These are phyloP conservation scores for Phalanger gymnotis DNA, from an alignment of 2,797 vertebrate genomes.

Conservation along the genomic window DNA sequence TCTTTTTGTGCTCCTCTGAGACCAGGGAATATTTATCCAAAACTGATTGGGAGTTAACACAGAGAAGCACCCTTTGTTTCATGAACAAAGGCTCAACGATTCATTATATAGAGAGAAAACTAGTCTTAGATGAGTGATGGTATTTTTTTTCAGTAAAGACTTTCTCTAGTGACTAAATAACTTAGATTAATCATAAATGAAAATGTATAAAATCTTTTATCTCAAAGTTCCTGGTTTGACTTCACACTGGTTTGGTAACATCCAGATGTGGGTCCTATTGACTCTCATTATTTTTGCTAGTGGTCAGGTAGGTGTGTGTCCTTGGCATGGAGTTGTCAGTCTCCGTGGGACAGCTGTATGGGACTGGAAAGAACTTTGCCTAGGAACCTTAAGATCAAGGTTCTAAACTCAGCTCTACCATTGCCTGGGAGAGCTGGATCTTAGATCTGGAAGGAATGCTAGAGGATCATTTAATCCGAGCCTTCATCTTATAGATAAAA, in stretches of 20 bases:
- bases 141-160: neutral
- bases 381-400: neutral
- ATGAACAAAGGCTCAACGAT: neutral
- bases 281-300: neutral
- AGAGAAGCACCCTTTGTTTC: constrained; percentile 17
- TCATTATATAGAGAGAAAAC: neutral
- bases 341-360: neutral
- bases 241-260: constrained; percentile 3
- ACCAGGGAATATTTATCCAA: neutral
- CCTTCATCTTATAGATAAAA: neutral
- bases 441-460: neutral
- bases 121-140: neutral
- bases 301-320: neutral
- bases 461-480: neutral
- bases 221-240: constrained; percentile 1
- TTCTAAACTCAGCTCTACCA: neutral
- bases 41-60: neutral
- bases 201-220: constrained; percentile 38
- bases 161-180: constrained; percentile 22
- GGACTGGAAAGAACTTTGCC: neutral
- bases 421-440: neutral
- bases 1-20: neutral
- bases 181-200: constrained; percentile 10
- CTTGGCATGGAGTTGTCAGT: neutral
- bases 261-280: neutral